Evolutionary conservation across 2,797 vertebrate genomes (phyloP).

Genomic region (Platyrinchus mystaceus): DNA sequence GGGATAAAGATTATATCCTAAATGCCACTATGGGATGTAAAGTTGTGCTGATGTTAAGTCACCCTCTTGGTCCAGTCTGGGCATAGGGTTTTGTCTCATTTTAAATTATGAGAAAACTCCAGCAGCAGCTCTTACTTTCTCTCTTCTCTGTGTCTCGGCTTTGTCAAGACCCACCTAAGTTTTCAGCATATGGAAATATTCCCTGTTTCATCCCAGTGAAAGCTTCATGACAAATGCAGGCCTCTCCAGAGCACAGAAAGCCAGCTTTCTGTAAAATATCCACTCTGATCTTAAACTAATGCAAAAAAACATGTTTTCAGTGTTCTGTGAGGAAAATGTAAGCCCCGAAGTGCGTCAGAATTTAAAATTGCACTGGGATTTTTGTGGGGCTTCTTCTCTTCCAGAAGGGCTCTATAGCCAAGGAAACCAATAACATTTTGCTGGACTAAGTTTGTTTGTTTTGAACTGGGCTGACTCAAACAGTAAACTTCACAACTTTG

Average conservation of each 20-base stretch:
- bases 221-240: background rate
- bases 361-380: slow-evolving; percentile 24
- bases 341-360: background rate
- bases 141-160: background rate
- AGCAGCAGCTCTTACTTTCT: background rate
- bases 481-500: slow-evolving; percentile 54
- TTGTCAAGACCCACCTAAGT: background rate
- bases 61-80: background rate
- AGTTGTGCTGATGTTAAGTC: background rate
- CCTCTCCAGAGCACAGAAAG: background rate
- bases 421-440: slow-evolving; percentile 61
- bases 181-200: background rate
- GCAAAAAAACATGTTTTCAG: background rate
- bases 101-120: background rate
- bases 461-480: slow-evolving; percentile 38
- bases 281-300: background rate
- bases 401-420: slow-evolving; percentile 36
- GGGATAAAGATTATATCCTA: background rate
- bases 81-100: background rate
- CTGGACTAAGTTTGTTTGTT: slow-evolving; percentile 49
- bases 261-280: slow-evolving; percentile 18
- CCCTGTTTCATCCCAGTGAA: background rate
- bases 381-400: slow-evolving; percentile 6
- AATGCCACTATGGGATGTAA: background rate
- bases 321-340: slow-evolving; percentile 44